Evolutionary conservation across 2,888 invertebrate species (phyloP), one percentile per base, ranked within the genome.

Genomic region (Apoda limacodes): DNA sequence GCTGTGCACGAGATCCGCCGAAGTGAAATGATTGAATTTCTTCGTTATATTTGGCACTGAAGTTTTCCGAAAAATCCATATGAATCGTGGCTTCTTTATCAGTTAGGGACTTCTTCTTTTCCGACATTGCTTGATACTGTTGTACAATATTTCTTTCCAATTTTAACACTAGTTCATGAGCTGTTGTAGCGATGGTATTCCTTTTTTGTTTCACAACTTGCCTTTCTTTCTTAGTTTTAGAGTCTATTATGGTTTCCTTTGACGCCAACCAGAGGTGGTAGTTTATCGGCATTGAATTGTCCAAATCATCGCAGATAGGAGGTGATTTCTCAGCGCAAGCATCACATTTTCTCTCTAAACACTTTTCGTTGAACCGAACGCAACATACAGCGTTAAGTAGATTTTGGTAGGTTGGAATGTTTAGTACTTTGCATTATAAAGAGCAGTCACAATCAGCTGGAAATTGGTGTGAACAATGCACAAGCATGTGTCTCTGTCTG

Each of bases 11-110:
- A 4, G 55, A 58, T 5, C 55, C 60, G 15, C 60, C 57, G 41
- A 62, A 62, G 51, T 61, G 61, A 32, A 51, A 50, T 4, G 54
- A 42, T 34, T 66, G 63, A 23, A 63, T 58, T 39, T 66, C 41
- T 37, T 46, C 12, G 25, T 20, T 22, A 31, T 44, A 44, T 26
- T 45, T 44, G 13, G 40, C n/a, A n/a, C n/a, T n/a, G n/a, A n/a
- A n/a, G n/a, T n/a, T n/a, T n/a, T n/a, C n/a, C n/a, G n/a, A n/a
- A n/a, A n/a, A n/a, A n/a, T n/a, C n/a, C n/a, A n/a, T n/a, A n/a
- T n/a, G n/a, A n/a, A n/a, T n/a, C n/a, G n/a, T n/a, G n/a, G n/a
- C n/a, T n/a, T n/a, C n/a, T n/a, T n/a, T n/a, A n/a, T n/a, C n/a
- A n/a, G n/a, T n/a, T n/a, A n/a, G n/a, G 22, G 34, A 37, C 34